These are phyloP conservation scores for Raja brachyura DNA, from an alignment of 2,113 vertebrate genomes.

Conservation along the genomic window DNA sequence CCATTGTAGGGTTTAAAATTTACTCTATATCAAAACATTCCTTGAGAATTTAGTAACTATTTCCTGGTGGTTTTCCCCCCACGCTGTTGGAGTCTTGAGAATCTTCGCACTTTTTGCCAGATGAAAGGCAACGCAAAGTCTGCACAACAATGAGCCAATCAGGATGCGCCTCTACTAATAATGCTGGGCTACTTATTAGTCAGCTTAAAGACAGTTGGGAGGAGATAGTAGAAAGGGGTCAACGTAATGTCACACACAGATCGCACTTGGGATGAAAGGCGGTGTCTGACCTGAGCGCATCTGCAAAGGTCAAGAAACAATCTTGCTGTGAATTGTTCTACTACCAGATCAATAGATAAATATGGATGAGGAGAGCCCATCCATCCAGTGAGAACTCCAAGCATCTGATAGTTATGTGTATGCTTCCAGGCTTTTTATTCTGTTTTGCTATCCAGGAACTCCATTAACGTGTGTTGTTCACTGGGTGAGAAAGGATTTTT, in stretches of 20 bases:
- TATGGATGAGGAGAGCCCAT: conserved; percentile 13
- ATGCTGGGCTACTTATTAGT: not conserved
- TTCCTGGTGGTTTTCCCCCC: not conserved
- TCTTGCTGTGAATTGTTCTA: conserved; percentile 16
- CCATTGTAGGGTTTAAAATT: not conserved
- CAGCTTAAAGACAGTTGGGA: not conserved
- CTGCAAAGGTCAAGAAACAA: conserved; percentile 23
- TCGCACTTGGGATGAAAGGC: not conserved
- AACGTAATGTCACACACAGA: not conserved
- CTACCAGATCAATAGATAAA: conserved; percentile 15
- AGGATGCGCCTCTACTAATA: not conserved
- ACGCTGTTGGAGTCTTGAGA: not conserved
- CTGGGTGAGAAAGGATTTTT: not conserved
- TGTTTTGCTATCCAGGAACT: not conserved
- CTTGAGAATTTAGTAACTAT: too few species aligned
- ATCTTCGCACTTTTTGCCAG: not conserved
- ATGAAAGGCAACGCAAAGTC: not conserved
- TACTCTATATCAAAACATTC: not conserved
- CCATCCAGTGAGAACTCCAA: not conserved
- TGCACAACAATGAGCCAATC: conserved; percentile 1
- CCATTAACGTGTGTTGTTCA: not conserved
- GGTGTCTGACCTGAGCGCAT: not conserved
- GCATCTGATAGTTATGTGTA: not conserved
- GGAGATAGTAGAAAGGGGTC: conserved; percentile 20
- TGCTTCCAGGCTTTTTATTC: not conserved